Conservation (phyloP, 2,797 vertebrate species). For the Pseudopleuronectes americanus region DNA sequence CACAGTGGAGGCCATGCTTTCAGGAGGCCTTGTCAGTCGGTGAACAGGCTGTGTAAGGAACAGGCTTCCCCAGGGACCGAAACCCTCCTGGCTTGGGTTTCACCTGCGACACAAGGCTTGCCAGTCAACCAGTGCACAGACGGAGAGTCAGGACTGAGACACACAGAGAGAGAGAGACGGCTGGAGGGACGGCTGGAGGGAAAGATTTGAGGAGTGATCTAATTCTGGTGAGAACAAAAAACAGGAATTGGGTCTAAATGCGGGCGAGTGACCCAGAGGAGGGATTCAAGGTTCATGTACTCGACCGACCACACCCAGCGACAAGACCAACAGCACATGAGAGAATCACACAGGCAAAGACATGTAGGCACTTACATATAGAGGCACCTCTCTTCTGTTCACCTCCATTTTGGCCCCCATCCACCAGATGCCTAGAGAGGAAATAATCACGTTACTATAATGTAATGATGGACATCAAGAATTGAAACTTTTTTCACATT, state of each 20-base stretch:
- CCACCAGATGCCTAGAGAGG: slow-evolving; percentile 73
- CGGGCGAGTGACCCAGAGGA: background rate
- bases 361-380: slow-evolving; percentile 85
- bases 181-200: background rate
- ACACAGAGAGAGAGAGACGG: background rate
- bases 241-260: slow-evolving; percentile 15
- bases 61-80: slow-evolving; percentile 62
- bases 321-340: background rate
- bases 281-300: slow-evolving; percentile 5
- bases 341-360: background rate
- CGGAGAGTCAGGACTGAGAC: slow-evolving; percentile 5
- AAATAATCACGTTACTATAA: slow-evolving; percentile 40
- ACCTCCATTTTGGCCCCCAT: slow-evolving; percentile 88
- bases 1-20: slow-evolving; percentile 19
- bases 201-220: slow-evolving; percentile 6
- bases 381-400: slow-evolving; percentile 87
- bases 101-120: slow-evolving; percentile 57
- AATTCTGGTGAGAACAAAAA: slow-evolving; percentile 23
- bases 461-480: too few relatives aligned
- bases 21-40: slow-evolving; percentile 45
- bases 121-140: slow-evolving; percentile 37
- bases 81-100: slow-evolving; percentile 65
- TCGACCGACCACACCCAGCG: background rate
- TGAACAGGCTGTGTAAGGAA: slow-evolving; percentile 47
- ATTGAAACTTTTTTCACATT: background rate